These are phyloP conservation scores for Conus canariensis DNA, from an alignment of 2,888 invertebrate genomes.

Conservation along the genomic window DNA sequence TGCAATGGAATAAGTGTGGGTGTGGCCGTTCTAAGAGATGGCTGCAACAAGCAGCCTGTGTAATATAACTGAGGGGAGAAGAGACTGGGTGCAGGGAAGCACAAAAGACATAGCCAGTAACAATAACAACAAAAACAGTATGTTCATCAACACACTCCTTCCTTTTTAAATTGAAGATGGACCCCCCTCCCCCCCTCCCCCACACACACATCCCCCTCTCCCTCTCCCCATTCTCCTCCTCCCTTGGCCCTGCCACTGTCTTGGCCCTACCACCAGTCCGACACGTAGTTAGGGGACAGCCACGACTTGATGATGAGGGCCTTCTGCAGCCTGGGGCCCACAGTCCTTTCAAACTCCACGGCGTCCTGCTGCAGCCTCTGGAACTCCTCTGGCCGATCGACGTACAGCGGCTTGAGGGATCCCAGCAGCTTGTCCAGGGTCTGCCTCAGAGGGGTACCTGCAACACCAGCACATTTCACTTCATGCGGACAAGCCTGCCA, in stretches of 20 bases:
- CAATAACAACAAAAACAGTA: too few species aligned
- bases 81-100: too few species aligned
- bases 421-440: conserved; percentile 75
- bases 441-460: conserved; percentile 67
- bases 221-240: not conserved
- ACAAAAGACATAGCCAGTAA: too few species aligned
- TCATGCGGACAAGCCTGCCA: too few species aligned
- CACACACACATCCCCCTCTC: not conserved
- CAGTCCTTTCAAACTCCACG: conserved; percentile 76
- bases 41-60: too few species aligned
- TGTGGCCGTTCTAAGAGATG: too few species aligned
- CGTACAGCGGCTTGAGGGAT: conserved; percentile 79
- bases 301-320: conserved; percentile 79
- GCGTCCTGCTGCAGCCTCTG: conserved; percentile 75
- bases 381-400: conserved; percentile 73
- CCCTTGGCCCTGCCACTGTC: not conserved
- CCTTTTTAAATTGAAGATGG: too few species aligned
- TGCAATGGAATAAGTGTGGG: too few species aligned
- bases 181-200: too few species aligned
- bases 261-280: not conserved
- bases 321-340: conserved; percentile 79
- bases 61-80: too few species aligned
- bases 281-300: conserved; percentile 74
- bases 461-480: not conserved
- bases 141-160: too few species aligned